Conservation (phyloP, 2,797 vertebrate genomes). For the Dendrocincla fuliginosa region DNA sequence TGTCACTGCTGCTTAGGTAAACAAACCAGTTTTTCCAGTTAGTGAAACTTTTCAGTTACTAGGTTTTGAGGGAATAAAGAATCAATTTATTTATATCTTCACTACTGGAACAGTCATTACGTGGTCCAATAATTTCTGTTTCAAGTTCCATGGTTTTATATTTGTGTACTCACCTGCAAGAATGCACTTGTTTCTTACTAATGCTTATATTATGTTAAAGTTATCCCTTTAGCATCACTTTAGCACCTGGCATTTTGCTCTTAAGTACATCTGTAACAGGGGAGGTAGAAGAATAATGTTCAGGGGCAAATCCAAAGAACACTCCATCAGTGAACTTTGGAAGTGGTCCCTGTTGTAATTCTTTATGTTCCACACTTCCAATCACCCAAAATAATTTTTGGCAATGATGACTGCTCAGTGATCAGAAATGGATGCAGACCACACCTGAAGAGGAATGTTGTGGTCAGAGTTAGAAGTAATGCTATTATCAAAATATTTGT, state of each 20-base stretch:
- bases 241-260: not conserved
- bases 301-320: not conserved
- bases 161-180: not conserved
- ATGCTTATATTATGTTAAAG: not conserved
- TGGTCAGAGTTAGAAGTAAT: not conserved
- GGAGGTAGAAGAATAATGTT: not conserved
- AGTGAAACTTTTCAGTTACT: not conserved
- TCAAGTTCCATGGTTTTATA: not conserved
- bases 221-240: not conserved
- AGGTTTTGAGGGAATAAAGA: not conserved
- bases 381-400: not conserved
- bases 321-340: not conserved
- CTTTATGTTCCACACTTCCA: not conserved
- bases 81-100: not conserved
- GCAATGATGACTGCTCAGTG: not conserved
- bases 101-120: not conserved
- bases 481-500: not conserved
- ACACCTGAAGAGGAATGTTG: not conserved
- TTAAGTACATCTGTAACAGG: not conserved
- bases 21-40: not conserved
- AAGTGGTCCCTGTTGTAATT: not conserved
- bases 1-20: not conserved
- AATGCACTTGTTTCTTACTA: not conserved
- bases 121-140: not conserved
- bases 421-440: not conserved